phyloP scores from a whole-genome alignment of 2,888 invertebrate genomes.

The Cerastis rubricosa region DNA sequence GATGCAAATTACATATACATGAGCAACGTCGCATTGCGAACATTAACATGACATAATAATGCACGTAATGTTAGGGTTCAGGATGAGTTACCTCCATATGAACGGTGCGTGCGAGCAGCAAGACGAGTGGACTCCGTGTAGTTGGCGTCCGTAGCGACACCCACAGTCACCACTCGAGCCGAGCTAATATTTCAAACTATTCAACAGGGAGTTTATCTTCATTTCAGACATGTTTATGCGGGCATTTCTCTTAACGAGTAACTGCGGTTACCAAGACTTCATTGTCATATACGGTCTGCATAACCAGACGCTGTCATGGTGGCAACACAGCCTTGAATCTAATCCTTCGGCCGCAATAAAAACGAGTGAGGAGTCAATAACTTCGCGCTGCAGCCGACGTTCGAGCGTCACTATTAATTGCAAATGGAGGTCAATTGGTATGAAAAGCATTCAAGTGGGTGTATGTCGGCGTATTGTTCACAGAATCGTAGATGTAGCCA shows the following conservation, averaged over 20 bases:
- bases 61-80: slow-evolving; percentile 62
- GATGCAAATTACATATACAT: slow-evolving; percentile 47
- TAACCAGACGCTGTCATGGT: slow-evolving; percentile 68
- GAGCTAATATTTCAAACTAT: slow-evolving; percentile 81
- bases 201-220: slow-evolving; percentile 82
- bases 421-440: slow-evolving; percentile 83
- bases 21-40: slow-evolving; percentile 28
- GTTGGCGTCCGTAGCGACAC: slow-evolving; percentile 70
- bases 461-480: slow-evolving; percentile 71
- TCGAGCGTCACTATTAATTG: slow-evolving; percentile 80
- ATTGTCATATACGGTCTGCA: slow-evolving; percentile 76
- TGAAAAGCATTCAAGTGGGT: slow-evolving; percentile 75
- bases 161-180: slow-evolving; percentile 72
- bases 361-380: slow-evolving; percentile 80
- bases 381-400: slow-evolving; percentile 74
- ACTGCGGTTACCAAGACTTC: slow-evolving; percentile 75
- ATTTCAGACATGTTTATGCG: slow-evolving; percentile 81
- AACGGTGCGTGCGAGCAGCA: slow-evolving; percentile 35
- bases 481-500: slow-evolving; percentile 77
- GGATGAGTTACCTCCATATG: slow-evolving; percentile 68
- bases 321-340: slow-evolving; percentile 74
- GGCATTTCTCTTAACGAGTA: slow-evolving; percentile 76
- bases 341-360: slow-evolving; percentile 75
- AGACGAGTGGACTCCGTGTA: slow-evolving; percentile 54
- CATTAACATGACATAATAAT: slow-evolving; percentile 68